Evolutionary conservation across 2,797 vertebrate genomes (phyloP), one percentile per base, ranked within the genome.

Genomic region (Scleropages formosus): DNA sequence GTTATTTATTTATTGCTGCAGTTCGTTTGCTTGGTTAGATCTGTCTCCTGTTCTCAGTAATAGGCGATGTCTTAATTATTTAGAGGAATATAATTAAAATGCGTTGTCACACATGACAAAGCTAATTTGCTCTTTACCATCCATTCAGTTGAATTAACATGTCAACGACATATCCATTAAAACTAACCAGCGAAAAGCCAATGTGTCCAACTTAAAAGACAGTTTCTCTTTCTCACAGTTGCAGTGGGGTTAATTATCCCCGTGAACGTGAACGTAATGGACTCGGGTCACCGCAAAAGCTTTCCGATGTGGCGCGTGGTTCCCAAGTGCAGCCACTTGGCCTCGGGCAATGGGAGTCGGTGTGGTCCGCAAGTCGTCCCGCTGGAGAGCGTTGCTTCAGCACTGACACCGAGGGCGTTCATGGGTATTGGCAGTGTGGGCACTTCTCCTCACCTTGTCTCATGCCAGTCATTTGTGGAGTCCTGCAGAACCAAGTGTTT

Each of bases 21-120:
- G n/a, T 24, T 71, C 68, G 27, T 71, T 27, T 71, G 68, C 68
- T 18, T 58, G 68, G 68, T 58, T 71, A 71, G 51, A 39, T 58
- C 49, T 71, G 51, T 58, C 26, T 10, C 68, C 68, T 58, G 68
- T 56, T 71, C 18, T 71, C 68, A 31, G 26, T 68, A 56, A 58
- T 71, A 51, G 68, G 26, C 24, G 51, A 71, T 10, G 51, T 71
- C 68, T 71, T 71, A 56, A 71, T 71, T 47, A 58, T 39, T 56
- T 49, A 58, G 11, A 71, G 53, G 24, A 71, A 71, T 71, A 39
- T 71, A 56, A 71, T 71, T 71, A 71, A 71, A 68, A 58, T 31
- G 68, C 56, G 68, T 58, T 71, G 49, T 71, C 68, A 71, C 49
- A 9, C 24, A 26, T 71, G 68, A 71, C 56, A 39, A 68, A 56